Conservation (phyloP, 2,888 invertebrate genomes). For the Entomobrya multifasciata region DNA sequence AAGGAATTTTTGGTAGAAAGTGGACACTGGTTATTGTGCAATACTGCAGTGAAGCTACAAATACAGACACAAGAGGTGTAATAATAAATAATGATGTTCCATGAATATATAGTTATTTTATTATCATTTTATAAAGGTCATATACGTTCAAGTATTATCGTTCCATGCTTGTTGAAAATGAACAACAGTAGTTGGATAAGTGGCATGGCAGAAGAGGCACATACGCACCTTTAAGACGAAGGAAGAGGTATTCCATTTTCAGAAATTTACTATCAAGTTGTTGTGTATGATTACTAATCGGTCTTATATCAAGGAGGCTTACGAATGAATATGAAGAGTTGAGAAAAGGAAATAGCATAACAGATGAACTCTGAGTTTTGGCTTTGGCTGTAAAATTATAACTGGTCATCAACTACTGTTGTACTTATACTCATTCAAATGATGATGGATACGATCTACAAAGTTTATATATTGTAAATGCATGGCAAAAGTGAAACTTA, state of each 20-base stretch:
- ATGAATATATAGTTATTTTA: neutral
- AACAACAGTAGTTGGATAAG: neutral
- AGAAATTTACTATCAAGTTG: neutral
- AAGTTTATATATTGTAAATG: neutral
- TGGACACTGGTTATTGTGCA: constrained; percentile 65
- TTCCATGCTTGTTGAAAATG: constrained; percentile 11
- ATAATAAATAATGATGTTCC: constrained; percentile 64
- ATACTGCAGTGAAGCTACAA: constrained; percentile 2
- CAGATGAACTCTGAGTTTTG: constrained; percentile 29
- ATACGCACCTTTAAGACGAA: neutral
- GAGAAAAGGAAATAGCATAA: neutral
- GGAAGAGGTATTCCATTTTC: neutral
- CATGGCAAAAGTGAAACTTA: constrained; percentile 33
- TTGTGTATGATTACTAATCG: neutral
- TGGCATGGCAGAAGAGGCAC: neutral
- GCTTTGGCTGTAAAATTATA: constrained; percentile 7
- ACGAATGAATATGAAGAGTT: neutral
- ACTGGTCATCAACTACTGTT: constrained; percentile 13
- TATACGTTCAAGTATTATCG: constrained; percentile 27
- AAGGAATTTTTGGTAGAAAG: constrained; percentile 38
- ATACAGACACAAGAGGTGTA: constrained; percentile 33
- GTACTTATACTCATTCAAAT: neutral
- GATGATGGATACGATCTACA: neutral
- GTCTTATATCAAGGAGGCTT: neutral
- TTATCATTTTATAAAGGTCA: constrained; percentile 30